Conservation (phyloP, 2,113 vertebrate species). For the Calypte anna region DNA sequence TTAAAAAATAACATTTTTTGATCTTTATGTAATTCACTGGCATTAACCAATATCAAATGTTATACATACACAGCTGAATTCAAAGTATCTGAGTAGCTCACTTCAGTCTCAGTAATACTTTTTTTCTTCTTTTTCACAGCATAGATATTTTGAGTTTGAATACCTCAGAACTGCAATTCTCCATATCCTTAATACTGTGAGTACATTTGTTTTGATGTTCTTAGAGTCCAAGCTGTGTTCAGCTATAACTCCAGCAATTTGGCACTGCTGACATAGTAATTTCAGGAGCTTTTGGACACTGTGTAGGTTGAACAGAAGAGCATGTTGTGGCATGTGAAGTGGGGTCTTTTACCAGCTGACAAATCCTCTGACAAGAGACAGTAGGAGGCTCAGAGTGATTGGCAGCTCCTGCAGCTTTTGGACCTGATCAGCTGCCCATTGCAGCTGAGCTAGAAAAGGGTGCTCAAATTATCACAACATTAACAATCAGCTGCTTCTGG, state of each 20-base stretch:
- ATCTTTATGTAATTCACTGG: fast-evolving
- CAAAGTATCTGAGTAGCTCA: not conserved
- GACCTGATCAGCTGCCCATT: slow-evolving; percentile 32
- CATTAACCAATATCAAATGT: not conserved
- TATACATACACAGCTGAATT: not conserved
- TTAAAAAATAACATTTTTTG: not conserved
- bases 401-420: slow-evolving; percentile 45
- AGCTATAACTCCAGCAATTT: not conserved
- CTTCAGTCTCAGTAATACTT: not conserved
- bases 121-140: not conserved
- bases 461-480: slow-evolving; percentile 28
- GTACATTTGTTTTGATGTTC: not conserved
- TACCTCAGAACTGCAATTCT: not conserved
- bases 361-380: slow-evolving; percentile 1
- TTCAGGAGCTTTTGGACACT: not conserved
- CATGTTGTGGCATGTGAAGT: not conserved
- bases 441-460: slow-evolving; percentile 29
- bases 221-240: not conserved
- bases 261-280: not conserved
- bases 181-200: not conserved
- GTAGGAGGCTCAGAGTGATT: not conserved
- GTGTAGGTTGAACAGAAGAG: not conserved
- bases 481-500: slow-evolving; percentile 21
- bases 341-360: not conserved
- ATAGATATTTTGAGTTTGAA: not conserved